These are phyloP conservation scores for Laticauda colubrina DNA, from an alignment of 2,113 vertebrate species.

Conservation along the genomic window DNA sequence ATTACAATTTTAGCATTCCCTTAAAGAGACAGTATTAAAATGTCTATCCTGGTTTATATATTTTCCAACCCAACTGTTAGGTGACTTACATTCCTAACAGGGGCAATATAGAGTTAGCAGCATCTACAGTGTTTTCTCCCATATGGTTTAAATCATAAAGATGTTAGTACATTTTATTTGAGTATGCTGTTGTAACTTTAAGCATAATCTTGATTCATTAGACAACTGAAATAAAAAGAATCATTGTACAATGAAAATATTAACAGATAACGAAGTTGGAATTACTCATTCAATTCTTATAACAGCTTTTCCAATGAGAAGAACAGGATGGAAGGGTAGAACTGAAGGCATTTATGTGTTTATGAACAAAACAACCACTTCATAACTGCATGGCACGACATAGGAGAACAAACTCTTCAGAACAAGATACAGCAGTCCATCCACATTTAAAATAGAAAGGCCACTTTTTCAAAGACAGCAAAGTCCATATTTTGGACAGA, in stretches of 20 bases:
- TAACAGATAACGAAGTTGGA: neutral
- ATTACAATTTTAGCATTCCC: too few relatives aligned
- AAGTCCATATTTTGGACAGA: too few relatives aligned
- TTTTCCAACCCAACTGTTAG: too few relatives aligned
- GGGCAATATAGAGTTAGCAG: neutral
- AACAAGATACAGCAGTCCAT: too few relatives aligned
- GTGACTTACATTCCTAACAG: too few relatives aligned
- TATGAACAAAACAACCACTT: too few relatives aligned
- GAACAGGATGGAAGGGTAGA: neutral
- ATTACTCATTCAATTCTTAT: neutral
- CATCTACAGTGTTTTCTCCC: neutral
- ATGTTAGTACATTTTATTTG: neutral
- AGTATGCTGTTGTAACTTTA: neutral
- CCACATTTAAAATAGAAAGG: too few relatives aligned
- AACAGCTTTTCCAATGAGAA: neutral
- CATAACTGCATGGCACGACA: too few relatives aligned
- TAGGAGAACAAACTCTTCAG: too few relatives aligned
- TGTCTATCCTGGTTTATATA: too few relatives aligned
- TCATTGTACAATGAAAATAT: neutral
- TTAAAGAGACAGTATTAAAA: too few relatives aligned
- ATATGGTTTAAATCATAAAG: neutral
- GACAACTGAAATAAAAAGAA: neutral
- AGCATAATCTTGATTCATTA: neutral
- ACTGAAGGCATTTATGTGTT: neutral
- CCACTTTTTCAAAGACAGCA: too few relatives aligned